These are phyloP conservation scores for Pavo muticus DNA, from an alignment of 2,113 vertebrate species.

Conservation along the genomic window DNA sequence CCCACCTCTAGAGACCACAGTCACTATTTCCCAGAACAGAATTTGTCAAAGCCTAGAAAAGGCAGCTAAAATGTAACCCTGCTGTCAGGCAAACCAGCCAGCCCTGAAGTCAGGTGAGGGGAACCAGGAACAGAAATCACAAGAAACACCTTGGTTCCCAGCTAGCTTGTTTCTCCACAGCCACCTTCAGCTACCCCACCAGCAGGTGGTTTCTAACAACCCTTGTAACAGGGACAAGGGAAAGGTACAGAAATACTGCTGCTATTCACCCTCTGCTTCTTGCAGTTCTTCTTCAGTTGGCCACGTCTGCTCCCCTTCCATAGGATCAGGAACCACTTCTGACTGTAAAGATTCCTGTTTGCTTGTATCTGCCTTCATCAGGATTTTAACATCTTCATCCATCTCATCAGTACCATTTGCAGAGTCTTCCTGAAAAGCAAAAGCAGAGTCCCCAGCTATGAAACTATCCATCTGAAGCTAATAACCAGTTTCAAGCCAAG, in stretches of 20 bases:
- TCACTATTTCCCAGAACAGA: neutral
- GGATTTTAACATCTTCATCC: constrained; percentile 83
- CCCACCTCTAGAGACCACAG: neutral
- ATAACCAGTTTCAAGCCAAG: fast-evolving
- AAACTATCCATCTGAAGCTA: neutral
- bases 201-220: neutral
- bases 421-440: constrained; percentile 77
- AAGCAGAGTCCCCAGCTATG: neutral
- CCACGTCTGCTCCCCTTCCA: constrained; percentile 98
- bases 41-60: neutral
- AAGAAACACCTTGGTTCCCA: neutral
- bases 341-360: constrained; percentile 87
- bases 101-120: neutral
- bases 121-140: neutral
- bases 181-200: neutral
- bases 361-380: constrained; percentile 89
- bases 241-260: neutral
- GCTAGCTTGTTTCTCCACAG: neutral
- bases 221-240: neutral
- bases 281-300: constrained; percentile 92
- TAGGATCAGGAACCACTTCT: constrained; percentile 92
- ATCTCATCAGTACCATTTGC: constrained; percentile 36
- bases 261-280: constrained; percentile 88
- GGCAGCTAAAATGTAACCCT: neutral
- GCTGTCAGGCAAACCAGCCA: neutral